Conservation (phyloP, 2,888 invertebrate genomes). For the Drosophila yooni region DNA sequence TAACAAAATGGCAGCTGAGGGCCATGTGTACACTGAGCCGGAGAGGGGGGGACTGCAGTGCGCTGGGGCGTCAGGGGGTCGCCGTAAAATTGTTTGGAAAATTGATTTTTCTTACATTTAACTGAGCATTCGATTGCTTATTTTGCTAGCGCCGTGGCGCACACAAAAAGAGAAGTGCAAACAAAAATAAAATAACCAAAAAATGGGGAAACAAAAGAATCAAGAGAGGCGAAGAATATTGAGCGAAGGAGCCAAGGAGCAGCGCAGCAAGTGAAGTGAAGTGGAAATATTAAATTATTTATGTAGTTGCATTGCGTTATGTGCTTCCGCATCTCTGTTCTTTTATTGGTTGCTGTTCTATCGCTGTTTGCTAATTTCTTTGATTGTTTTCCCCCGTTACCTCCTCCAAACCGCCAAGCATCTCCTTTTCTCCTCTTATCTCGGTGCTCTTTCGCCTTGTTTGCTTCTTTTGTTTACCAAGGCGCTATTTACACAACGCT, state of each 20-base stretch:
- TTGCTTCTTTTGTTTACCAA: slow-evolving; percentile 69
- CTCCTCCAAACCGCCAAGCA: neutral
- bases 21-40: slow-evolving; percentile 3
- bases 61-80: slow-evolving; percentile 31
- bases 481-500: slow-evolving; percentile 73
- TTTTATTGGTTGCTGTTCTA: slow-evolving; percentile 51
- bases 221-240: slow-evolving; percentile 5
- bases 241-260: slow-evolving; percentile 37
- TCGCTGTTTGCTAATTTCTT: slow-evolving; percentile 81
- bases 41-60: neutral
- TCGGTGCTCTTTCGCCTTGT: slow-evolving; percentile 33
- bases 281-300: slow-evolving; percentile 83
- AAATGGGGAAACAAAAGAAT: slow-evolving; percentile 19
- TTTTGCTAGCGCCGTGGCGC: slow-evolving; percentile 63
- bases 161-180: slow-evolving; percentile 28
- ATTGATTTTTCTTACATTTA: slow-evolving; percentile 82
- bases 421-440: slow-evolving; percentile 14
- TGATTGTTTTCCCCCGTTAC: slow-evolving; percentile 73
- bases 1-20: slow-evolving; percentile 47
- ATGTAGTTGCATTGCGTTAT: slow-evolving; percentile 79
- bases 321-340: slow-evolving; percentile 56
- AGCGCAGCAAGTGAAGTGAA: slow-evolving; percentile 64
- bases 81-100: slow-evolving; percentile 81
- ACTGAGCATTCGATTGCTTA: slow-evolving; percentile 82
- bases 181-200: slow-evolving; percentile 27